Base-by-base conservation (phyloP, 1,140 invertebrate species). In the Megalopta genalis region DNA sequence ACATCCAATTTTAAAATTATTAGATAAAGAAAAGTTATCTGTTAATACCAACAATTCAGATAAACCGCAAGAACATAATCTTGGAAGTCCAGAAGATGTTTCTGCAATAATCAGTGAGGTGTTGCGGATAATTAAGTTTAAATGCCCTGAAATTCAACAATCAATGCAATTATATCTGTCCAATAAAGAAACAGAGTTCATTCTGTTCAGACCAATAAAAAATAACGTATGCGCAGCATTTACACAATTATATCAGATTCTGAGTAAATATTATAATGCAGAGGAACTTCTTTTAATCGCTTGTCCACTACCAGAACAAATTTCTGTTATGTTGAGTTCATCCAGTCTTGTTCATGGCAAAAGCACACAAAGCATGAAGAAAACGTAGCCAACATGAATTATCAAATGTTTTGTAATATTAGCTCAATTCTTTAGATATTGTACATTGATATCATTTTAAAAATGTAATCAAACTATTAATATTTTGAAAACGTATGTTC, bases 131-230 rank as follows among this genome's bases (percentile, higher is more conserved):
- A 96, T 99, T 37, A 98, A 98, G 92, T 94, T 95, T 1, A 96
- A 96, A 82, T 93, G 99, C 37, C 96, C 97, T 0, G 94, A 94
- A 6, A 93, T 99, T 6, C 97, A 98, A 86, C 94, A 96, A 1
- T 97, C 96, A 9, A 98, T 99, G 97, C 96, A 98, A 84, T 93
- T 99, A 0, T 99, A 99, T 92, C 93, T 99, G 23, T 97, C 98
- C n/a, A 99, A 99, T 93, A 95, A 96, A 83, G 98, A 99, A 92
- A 99, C 98, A 0, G 98, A 99, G 91, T 98, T 97, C 86, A 99
- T 99, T 90, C 94, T 99, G 1, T 99, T 99, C 87, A 95, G 98
- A 74, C 98, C 98, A 9, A 97, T 99, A 49, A 96, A 98, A 95
- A 98, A 98, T 90, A 98, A 98, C 87, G 95, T 99, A 7, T 96